A percentile compares a stretch with the other conserved stretches of the same genome.
Conservation (phyloP, 2,797 vertebrate species). For the Poecile montanus region DNA sequence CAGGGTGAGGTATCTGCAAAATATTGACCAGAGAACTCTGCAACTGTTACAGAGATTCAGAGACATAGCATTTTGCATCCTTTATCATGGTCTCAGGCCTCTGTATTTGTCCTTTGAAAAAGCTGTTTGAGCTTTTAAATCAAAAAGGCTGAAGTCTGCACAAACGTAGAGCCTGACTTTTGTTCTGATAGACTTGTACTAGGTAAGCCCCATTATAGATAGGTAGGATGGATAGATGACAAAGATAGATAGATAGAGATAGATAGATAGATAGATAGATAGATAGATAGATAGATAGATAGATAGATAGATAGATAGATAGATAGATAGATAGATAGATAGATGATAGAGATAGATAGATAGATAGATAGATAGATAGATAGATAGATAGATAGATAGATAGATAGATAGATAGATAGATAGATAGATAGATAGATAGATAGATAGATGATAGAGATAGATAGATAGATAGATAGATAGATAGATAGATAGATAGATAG, state of each 20-base stretch:
- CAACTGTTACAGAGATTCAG: not conserved
- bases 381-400: not conserved
- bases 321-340: too few relatives aligned
- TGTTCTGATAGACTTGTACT: not conserved
- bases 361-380: not conserved
- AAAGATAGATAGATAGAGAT: not conserved
- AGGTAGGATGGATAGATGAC: not conserved
- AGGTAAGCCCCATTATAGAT: not conserved
- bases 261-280: not conserved
- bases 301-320: not conserved
- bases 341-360: too few relatives aligned
- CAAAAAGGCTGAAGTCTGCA: not conserved
- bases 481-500: not conserved
- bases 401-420: not conserved
- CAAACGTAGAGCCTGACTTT: not conserved
- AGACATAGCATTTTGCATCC: not conserved
- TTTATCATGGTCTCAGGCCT: not conserved
- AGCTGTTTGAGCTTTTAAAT: not conserved
- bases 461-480: not conserved
- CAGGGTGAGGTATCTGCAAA: constrained; percentile 7
- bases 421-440: not conserved
- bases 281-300: not conserved
- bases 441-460: not conserved
- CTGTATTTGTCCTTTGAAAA: not conserved
- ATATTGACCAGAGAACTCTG: not conserved